phyloP scores from a whole-genome alignment of 2,888 invertebrate genomes.

The Sisyra terminalis region DNA sequence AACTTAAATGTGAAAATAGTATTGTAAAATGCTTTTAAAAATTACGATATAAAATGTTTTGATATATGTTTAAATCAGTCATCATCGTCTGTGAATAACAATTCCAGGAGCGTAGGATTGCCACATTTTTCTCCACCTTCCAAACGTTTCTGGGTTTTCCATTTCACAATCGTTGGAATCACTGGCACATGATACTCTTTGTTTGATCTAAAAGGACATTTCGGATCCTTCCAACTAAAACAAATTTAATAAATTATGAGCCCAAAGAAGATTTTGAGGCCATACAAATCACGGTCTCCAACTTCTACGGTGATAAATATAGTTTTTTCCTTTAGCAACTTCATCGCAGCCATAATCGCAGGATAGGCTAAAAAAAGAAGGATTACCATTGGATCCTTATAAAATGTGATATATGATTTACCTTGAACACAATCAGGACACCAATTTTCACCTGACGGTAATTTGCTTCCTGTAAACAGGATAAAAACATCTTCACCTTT shows the following conservation, averaged over 20 bases:
- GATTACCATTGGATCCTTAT: no score
- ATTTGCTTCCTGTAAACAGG: constrained; percentile 49
- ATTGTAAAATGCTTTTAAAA: no score
- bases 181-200: constrained; percentile 51
- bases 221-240: constrained; percentile 68
- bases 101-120: constrained; percentile 54
- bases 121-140: constrained; percentile 68
- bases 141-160: constrained; percentile 61
- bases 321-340: constrained; percentile 36
- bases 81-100: constrained; percentile 63
- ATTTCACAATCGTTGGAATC: constrained; percentile 65
- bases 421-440: constrained; percentile 77
- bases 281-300: constrained; percentile 59
- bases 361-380: constrained; percentile 65
- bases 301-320: constrained; percentile 64
- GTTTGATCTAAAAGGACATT: constrained; percentile 69
- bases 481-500: constrained; percentile 30
- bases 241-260: constrained; percentile 12
- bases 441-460: constrained; percentile 61
- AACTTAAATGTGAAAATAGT: no score
- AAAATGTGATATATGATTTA: no score
- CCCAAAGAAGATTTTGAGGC: constrained; percentile 2
- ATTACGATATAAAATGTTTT: no score
- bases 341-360: constrained; percentile 50
- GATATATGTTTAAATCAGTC: no score